phyloP scores from a whole-genome alignment of 2,113 vertebrate genomes.

The Tringa solitaria region DNA sequence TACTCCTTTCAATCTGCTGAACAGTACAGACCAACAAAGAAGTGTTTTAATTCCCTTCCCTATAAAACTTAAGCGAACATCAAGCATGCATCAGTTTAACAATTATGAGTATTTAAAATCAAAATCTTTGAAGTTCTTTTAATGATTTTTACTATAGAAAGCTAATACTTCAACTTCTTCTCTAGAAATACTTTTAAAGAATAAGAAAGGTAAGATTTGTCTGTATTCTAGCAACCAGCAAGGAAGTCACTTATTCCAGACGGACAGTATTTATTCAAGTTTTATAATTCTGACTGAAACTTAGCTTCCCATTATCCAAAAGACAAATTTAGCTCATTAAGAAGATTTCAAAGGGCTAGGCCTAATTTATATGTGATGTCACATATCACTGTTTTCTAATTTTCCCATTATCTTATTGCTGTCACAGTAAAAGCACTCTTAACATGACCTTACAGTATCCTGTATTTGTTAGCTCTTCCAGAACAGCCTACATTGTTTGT shows the following conservation, averaged over 20 bases:
- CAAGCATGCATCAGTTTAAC: not conserved
- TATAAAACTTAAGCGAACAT: not conserved
- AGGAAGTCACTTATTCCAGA: not conserved
- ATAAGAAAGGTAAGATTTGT: not conserved
- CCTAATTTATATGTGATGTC: not conserved
- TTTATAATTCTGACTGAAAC: not conserved
- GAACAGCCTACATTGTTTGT: not conserved
- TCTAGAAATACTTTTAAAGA: not conserved
- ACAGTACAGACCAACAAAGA: not conserved
- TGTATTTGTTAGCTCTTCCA: not conserved
- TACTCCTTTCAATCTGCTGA: not conserved
- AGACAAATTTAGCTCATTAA: not conserved
- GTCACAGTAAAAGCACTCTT: not conserved
- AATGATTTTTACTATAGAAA: not conserved
- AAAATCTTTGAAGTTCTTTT: not conserved
- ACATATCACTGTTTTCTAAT: not conserved
- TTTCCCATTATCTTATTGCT: not conserved
- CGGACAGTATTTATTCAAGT: not conserved
- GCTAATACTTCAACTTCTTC: not conserved
- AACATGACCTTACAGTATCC: not conserved
- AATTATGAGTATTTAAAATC: not conserved
- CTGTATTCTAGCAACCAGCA: not conserved
- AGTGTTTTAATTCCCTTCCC: not conserved
- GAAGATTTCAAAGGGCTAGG: not conserved
- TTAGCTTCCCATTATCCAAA: not conserved